Evolutionary conservation across 2,797 vertebrate species (phyloP).

Genomic region (Acanthopagrus latus): DNA sequence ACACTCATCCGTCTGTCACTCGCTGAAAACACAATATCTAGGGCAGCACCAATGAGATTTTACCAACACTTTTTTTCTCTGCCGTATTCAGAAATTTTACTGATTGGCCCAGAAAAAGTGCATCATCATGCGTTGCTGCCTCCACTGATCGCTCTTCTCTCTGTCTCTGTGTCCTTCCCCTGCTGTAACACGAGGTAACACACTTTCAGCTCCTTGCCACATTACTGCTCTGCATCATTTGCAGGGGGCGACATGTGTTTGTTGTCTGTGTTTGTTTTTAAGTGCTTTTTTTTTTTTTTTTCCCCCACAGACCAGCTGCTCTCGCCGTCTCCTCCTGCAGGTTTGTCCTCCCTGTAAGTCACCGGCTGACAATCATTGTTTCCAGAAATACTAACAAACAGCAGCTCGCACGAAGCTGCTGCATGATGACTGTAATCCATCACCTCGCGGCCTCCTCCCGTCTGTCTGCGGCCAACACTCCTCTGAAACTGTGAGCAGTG

Average conservation of each 20-base stretch:
- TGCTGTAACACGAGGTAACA: constrained; percentile 6
- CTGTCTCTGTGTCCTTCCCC: background rate
- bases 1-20: constrained; percentile 46
- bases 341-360: constrained; percentile 26
- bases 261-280: constrained; percentile 4
- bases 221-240: constrained; percentile 59
- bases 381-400: constrained; percentile 31
- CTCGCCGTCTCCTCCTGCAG: constrained; percentile 10
- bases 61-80: constrained; percentile 13
- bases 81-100: constrained; percentile 14
- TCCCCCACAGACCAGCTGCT: constrained; percentile 28
- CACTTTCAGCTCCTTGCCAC: constrained; percentile 49
- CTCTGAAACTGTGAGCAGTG: background rate
- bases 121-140: constrained; percentile 14
- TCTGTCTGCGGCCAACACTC: constrained; percentile 7
- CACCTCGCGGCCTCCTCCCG: constrained; percentile 19
- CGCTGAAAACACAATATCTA: constrained; percentile 37
- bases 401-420: constrained; percentile 24
- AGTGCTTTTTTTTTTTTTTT: constrained; percentile 15
- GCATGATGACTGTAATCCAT: constrained; percentile 38
- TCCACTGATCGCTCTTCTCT: background rate
- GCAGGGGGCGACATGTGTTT: constrained; percentile 29
- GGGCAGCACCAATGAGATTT: constrained; percentile 36
- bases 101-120: constrained; percentile 14
- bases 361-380: constrained; percentile 1